Conservation (phyloP, 1,140 invertebrate genomes). For the Bombus pascuorum region DNA sequence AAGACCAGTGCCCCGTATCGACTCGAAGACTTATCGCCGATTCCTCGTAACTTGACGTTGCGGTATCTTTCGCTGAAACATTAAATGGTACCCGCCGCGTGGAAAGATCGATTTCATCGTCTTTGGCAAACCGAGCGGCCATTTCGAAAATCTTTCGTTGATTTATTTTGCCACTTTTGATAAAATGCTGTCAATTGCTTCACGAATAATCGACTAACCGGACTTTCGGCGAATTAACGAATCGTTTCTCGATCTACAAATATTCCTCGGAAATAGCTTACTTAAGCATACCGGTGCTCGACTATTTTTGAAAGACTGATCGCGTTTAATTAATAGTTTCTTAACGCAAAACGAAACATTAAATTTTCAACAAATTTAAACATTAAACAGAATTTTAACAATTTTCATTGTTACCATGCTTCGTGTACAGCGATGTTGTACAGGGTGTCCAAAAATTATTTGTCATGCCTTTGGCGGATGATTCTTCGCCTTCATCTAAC, state of each 20-base stretch:
- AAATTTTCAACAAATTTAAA: no score
- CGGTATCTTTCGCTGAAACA: conserved; percentile 34
- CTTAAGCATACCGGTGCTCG: no score
- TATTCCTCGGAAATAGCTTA: no score
- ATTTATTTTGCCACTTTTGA: not conserved
- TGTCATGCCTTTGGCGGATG: no score
- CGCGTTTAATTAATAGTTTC: no score
- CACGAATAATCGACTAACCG: not conserved
- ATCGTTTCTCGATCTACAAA: not conserved
- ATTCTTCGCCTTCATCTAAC: no score
- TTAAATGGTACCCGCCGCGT: conserved; percentile 40
- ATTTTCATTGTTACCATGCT: no score
- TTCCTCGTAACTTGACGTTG: conserved; percentile 42
- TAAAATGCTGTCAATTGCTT: not conserved
- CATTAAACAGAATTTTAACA: no score
- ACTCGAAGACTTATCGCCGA: conserved; percentile 47
- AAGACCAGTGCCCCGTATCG: conserved; percentile 45
- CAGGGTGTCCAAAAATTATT: no score
- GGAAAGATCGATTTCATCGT: conserved; percentile 39
- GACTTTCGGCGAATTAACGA: not conserved
- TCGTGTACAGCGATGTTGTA: no score
- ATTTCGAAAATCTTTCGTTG: not conserved
- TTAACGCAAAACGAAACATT: no score
- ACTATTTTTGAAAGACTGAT: no score
- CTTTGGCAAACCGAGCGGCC: not conserved